Conservation (phyloP, 2,113 vertebrate species). For the Rafetus swinhoei region DNA sequence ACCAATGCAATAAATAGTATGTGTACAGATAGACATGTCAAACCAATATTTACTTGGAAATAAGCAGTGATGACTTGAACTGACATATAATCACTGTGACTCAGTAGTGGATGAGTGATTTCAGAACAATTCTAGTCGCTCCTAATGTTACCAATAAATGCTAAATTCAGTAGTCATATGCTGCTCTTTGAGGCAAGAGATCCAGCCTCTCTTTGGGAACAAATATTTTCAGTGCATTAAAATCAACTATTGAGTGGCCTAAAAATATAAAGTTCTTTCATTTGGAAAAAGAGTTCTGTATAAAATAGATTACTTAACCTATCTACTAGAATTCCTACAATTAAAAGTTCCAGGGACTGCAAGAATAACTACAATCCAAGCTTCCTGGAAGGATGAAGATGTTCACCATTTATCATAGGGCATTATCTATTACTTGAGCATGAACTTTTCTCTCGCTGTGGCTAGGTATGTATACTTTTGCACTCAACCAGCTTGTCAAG, state of each 20-base stretch:
- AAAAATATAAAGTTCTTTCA: background rate
- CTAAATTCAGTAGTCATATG: background rate
- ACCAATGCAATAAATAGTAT: constrained; percentile 2
- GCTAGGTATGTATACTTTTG: background rate
- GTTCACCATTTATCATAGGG: background rate
- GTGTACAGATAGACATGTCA: background rate
- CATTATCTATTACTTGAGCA: background rate
- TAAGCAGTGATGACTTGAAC: constrained; percentile 10
- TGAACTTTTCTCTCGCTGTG: background rate
- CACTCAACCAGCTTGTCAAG: background rate
- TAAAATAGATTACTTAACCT: background rate
- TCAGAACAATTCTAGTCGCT: background rate
- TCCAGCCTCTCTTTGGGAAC: background rate
- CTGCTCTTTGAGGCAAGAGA: constrained; percentile 1
- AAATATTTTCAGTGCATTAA: background rate
- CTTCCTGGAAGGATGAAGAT: background rate
- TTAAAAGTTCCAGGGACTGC: background rate
- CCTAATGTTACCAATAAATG: background rate
- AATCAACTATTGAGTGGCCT: background rate
- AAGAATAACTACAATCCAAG: background rate
- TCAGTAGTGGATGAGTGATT: constrained; percentile 4
- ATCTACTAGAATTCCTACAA: background rate
- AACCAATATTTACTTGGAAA: background rate
- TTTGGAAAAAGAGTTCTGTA: background rate
- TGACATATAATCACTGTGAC: background rate